Base-by-base conservation (phyloP, 2,888 invertebrate genomes). In the Plagodis dolabraria region DNA sequence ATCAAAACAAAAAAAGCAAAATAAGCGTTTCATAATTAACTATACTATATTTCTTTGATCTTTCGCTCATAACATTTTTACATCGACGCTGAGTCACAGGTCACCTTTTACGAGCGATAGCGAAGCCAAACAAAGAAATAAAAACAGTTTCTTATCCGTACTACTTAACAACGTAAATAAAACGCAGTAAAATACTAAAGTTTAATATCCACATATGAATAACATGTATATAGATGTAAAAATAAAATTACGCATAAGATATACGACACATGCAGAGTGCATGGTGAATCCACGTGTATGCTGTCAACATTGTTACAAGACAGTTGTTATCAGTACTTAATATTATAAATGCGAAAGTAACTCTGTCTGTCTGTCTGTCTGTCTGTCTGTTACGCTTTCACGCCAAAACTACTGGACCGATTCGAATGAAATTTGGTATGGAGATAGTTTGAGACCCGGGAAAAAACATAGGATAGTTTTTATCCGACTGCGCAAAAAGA, bases 71-170 rank as follows among this genome's bases (percentile, higher is more conserved):
- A 36, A 55, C 34, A 34, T 22, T 22, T 33, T 49, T n/a, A 46
- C n/a, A 55, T 45, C 56, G 50, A 33, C 10, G 12, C 45, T 33
- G 57, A 42, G 43, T 9, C 55, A 33, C 5, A 52, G 51, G 57
- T 57, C 57, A 52, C 57, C 50, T 57, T 47, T 43, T 52, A 47
- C 47, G 34, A 43, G 33, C 34, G 51, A 57, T 43, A 57, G 22
- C 36, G 10, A 48, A 11, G 45, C 34, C 22, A 48, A 7, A 6
- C 8, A 9, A 46, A 48, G 38, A 48, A 48, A 38, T 6, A 22
- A 7, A 48, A 33, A 48, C 11, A 38, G 38, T 7, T 7, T 22
- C 6, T 12, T 33, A 8, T 22, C 5, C 36, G 9, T 9, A 12
- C 5, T 35, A 47, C 22, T 22, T 22, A 22, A 22, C 12, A 42